Conservation (phyloP, 2,888 invertebrate species). For the Spatulosminthurus flaviceps region DNA sequence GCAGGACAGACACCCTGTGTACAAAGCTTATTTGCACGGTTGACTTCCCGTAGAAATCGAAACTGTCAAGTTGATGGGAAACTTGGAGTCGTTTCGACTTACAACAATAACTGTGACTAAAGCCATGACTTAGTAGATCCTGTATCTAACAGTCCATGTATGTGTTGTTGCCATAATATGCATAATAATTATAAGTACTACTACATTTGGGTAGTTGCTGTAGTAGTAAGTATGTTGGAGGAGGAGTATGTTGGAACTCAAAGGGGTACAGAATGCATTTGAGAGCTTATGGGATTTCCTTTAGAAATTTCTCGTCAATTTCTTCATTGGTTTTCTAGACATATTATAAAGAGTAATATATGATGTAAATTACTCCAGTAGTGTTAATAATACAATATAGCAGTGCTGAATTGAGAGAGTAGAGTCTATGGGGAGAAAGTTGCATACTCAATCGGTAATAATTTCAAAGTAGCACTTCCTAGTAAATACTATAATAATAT, state of each 20-base stretch:
- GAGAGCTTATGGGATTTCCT: neutral
- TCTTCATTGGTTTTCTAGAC: no score
- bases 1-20: slow-evolving; percentile 9
- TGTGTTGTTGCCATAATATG: no score
- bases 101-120: neutral
- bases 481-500: neutral
- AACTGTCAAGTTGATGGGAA: neutral
- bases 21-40: slow-evolving; percentile 14
- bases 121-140: neutral
- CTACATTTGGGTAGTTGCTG: neutral
- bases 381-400: no score
- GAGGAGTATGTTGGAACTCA: no score
- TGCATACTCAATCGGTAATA: no score
- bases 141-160: neutral
- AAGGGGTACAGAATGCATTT: slow-evolving; percentile 1
- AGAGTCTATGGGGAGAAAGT: no score
- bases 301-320: neutral
- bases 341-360: no score
- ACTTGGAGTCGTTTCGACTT: slow-evolving; percentile 5
- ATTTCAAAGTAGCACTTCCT: neutral
- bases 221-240: no score
- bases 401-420: no score
- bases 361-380: no score
- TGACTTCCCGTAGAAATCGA: slow-evolving; percentile 4
- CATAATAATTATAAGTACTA: neutral